phyloP scores from a whole-genome alignment of 92 coral and sea anemone genomes.

The Diadumene lineata region DNA sequence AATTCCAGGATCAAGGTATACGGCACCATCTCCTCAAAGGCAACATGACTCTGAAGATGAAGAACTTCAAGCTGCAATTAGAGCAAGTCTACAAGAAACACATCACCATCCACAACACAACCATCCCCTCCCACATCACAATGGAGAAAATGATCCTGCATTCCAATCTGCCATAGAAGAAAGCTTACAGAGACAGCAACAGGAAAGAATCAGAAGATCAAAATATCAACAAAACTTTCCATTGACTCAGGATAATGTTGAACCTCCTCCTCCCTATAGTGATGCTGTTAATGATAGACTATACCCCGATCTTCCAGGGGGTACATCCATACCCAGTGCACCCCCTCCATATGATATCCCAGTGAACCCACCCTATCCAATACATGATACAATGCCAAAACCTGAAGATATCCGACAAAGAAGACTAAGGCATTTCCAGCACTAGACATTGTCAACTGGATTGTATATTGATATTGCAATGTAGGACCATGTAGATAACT shows the following conservation, averaged over 20 bases:
- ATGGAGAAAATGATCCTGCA: conserved; percentile 64
- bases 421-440: conserved; percentile 65
- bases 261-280: conserved; percentile 31
- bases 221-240: conserved; percentile 4
- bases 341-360: conserved; percentile 38
- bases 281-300: conserved; percentile 46
- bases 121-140: conserved; percentile 27
- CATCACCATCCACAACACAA: conserved; percentile 25
- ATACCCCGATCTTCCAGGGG: conserved; percentile 61
- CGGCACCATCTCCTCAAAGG: conserved; percentile 11
- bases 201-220: conserved; percentile 23
- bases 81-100: conserved; percentile 88
- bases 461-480: no score
- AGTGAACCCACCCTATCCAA: conserved; percentile 35
- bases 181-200: conserved; percentile 42
- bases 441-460: background rate
- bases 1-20: conserved; percentile 43
- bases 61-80: conserved; percentile 83
- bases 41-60: conserved; percentile 73
- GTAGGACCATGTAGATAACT: no score
- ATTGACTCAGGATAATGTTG: background rate
- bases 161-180: conserved; percentile 68
- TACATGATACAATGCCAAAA: conserved; percentile 42
- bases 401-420: conserved; percentile 64
- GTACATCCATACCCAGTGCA: conserved; percentile 32